Evolutionary conservation across 2,888 invertebrate genomes (phyloP).

Genomic region (Itoplectis maculator): DNA sequence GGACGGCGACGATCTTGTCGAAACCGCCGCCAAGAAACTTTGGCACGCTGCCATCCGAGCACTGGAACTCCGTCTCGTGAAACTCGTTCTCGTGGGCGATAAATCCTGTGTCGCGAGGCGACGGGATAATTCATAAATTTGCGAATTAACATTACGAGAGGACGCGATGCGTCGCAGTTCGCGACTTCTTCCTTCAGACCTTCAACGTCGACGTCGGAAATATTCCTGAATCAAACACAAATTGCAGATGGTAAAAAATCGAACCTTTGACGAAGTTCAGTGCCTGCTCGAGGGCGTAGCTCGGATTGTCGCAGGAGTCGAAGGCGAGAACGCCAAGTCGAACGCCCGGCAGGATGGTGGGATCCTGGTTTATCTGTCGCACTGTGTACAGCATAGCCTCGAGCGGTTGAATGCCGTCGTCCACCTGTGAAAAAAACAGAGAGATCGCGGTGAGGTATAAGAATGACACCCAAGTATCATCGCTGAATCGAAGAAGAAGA

Average conservation of each 20-base stretch:
- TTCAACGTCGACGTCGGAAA: neutral
- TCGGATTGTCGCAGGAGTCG: conserved; percentile 86
- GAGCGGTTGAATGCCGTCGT: conserved; percentile 86
- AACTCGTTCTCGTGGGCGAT: conserved; percentile 84
- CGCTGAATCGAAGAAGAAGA: neutral
- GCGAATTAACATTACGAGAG: conserved; percentile 11
- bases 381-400: conserved; percentile 86
- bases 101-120: conserved; percentile 82
- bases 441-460: neutral
- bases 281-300: conserved; percentile 85
- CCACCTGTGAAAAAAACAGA: conserved; percentile 78
- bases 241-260: conserved; percentile 19
- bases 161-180: neutral
- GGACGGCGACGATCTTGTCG: conserved; percentile 85
- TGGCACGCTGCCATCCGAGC: conserved; percentile 84
- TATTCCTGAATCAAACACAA: neutral
- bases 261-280: conserved; percentile 86
- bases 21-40: conserved; percentile 83
- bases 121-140: conserved; percentile 2
- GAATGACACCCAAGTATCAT: neutral
- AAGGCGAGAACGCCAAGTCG: conserved; percentile 85
- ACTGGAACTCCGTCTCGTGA: conserved; percentile 83
- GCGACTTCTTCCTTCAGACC: neutral
- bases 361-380: conserved; percentile 85
- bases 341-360: conserved; percentile 84